Percentiles rank a stretch among this genome's conserved stretches.
These are phyloP conservation scores for Volucella inflata DNA, from an alignment of 2,888 invertebrate species.

Conservation along the genomic window DNA sequence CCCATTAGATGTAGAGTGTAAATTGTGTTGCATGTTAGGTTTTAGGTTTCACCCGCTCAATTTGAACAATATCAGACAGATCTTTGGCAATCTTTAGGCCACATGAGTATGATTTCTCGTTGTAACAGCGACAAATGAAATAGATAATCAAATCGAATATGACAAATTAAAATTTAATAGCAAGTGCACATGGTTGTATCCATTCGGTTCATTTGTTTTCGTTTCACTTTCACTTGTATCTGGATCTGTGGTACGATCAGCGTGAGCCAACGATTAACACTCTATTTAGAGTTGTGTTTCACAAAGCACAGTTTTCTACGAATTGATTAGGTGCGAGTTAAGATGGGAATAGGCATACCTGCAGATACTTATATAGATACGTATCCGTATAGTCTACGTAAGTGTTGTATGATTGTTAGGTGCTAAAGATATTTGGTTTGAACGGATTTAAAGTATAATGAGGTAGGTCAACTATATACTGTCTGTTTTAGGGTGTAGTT, in stretches of 20 bases:
- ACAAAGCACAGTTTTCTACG: constrained; percentile 51
- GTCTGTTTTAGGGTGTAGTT: too few relatives aligned
- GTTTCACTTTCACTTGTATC: constrained; percentile 67
- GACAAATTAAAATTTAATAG: constrained; percentile 46
- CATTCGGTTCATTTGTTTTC: constrained; percentile 38
- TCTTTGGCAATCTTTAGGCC: not conserved
- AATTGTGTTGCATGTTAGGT: not conserved
- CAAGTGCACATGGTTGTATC: constrained; percentile 31
- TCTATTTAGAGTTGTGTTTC: constrained; percentile 31
- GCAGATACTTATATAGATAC: too few relatives aligned
- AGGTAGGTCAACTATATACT: too few relatives aligned
- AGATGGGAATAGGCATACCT: not conserved
- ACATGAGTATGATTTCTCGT: too few relatives aligned
- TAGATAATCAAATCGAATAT: constrained; percentile 12
- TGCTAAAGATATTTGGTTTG: too few relatives aligned
- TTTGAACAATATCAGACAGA: constrained; percentile 10
- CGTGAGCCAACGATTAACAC: constrained; percentile 68
- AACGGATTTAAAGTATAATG: too few relatives aligned
- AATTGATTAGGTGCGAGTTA: not conserved
- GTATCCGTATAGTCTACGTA: too few relatives aligned
- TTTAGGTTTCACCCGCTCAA: constrained; percentile 1
- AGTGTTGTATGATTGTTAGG: too few relatives aligned
- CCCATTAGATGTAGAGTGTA: constrained; percentile 15
- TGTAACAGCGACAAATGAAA: constrained; percentile 4
- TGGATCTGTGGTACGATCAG: constrained; percentile 42